These are phyloP conservation scores for Perizoma flavofasciatum DNA, from an alignment of 2,888 invertebrate genomes.

Conservation along the genomic window DNA sequence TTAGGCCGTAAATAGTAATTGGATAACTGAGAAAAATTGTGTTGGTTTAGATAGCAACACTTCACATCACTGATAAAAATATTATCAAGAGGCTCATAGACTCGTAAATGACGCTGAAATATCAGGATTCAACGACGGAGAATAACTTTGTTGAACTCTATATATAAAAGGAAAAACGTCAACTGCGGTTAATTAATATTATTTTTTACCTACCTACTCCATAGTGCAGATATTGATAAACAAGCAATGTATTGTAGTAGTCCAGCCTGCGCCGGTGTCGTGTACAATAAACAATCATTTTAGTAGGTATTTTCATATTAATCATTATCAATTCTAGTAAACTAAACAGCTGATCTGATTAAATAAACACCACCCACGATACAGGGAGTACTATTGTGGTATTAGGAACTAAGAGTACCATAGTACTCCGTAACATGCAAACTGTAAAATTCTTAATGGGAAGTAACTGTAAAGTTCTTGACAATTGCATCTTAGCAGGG, in stretches of 20 bases:
- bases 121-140: conserved; percentile 2
- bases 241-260: not conserved
- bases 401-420: too few relatives aligned
- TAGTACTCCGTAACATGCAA: too few relatives aligned
- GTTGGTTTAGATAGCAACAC: conserved; percentile 47
- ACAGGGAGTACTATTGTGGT: too few relatives aligned
- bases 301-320: too few relatives aligned
- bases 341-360: too few relatives aligned
- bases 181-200: conserved; percentile 32
- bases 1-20: conserved; percentile 42
- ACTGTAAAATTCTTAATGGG: too few relatives aligned
- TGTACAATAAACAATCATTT: too few relatives aligned
- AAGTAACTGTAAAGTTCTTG: too few relatives aligned
- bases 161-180: conserved; percentile 50
- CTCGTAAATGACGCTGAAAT: conserved; percentile 17
- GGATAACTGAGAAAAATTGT: conserved; percentile 50
- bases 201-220: not conserved
- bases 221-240: too few relatives aligned
- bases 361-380: too few relatives aligned
- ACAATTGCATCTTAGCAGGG: too few relatives aligned
- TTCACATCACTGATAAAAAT: conserved; percentile 50
- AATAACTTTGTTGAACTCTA: conserved; percentile 39
- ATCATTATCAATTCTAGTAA: too few relatives aligned
- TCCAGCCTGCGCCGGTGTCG: not conserved
- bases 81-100: conserved; percentile 32